These are phyloP conservation scores for Ascaphus truei DNA, from an alignment of 2,113 vertebrate genomes.

Conservation along the genomic window DNA sequence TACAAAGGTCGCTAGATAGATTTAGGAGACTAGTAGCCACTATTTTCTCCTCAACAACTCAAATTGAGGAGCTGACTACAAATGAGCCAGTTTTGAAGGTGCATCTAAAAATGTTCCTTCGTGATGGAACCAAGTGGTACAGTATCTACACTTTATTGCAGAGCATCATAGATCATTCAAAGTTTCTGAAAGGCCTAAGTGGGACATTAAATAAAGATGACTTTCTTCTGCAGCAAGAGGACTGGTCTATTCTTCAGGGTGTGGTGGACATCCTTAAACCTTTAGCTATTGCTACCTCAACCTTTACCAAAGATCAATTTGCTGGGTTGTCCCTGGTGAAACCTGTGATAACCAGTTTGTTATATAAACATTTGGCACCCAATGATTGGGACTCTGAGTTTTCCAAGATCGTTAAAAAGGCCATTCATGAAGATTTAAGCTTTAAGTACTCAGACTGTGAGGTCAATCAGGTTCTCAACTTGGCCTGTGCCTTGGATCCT, in stretches of 20 bases:
- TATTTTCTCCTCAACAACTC: conserved; percentile 7
- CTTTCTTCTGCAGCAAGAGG: conserved; percentile 25
- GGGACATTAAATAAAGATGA: conserved; percentile 15
- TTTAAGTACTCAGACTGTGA: conserved; percentile 48
- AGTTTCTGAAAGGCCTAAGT: conserved; percentile 25
- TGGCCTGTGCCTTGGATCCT: conserved; percentile 66
- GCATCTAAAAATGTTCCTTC: conserved; percentile 26
- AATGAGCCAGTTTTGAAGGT: conserved; percentile 30
- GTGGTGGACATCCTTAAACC: conserved; percentile 60
- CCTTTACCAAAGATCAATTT: conserved; percentile 61
- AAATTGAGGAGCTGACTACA: conserved; percentile 1
- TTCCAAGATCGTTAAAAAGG: conserved; percentile 53
- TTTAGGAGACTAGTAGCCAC: conserved; percentile 46
- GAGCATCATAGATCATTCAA: conserved; percentile 36
- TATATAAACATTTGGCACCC: conserved; percentile 59
- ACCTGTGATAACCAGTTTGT: conserved; percentile 62
- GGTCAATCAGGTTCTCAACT: conserved; percentile 55
- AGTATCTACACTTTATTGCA: conserved; percentile 32
- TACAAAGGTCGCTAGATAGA: conserved; percentile 45
- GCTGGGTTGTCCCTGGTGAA: conserved; percentile 63
- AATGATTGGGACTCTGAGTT: conserved; percentile 49
- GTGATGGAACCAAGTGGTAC: conserved; percentile 39
- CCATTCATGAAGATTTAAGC: conserved; percentile 49
- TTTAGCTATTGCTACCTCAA: conserved; percentile 63
- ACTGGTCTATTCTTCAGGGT: conserved; percentile 63